Evolutionary conservation across 2,888 invertebrate species (phyloP).

Genomic region (Limnephilus lunatus): DNA sequence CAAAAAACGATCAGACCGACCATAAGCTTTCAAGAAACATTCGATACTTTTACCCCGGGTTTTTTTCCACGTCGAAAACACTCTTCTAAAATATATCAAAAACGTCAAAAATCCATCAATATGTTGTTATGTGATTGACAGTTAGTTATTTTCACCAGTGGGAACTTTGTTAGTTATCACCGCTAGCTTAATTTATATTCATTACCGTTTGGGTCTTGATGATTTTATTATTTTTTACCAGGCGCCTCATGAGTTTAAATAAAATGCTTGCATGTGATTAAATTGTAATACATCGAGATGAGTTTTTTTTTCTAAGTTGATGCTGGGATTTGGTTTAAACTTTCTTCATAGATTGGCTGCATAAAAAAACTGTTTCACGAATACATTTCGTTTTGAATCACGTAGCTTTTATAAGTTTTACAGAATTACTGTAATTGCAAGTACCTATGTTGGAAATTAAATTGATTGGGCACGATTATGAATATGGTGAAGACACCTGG

Average conservation of each 20-base stretch:
- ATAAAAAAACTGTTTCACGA: constrained; percentile 59
- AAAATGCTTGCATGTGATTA: constrained; percentile 57
- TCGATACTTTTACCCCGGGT: background rate
- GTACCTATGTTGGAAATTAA: constrained; percentile 53
- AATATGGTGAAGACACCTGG: constrained; percentile 57
- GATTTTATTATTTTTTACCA: constrained; percentile 62
- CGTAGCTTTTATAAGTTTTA: constrained; percentile 51
- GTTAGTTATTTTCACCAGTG: constrained; percentile 62
- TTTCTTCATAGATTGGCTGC: constrained; percentile 17
- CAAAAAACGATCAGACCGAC: background rate
- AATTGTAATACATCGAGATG: constrained; percentile 44
- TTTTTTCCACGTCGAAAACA: constrained; percentile 24
- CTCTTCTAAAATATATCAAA: constrained; percentile 46
- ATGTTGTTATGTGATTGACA: constrained; percentile 61
- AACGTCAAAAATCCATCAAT: constrained; percentile 64
- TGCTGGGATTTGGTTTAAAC: background rate
- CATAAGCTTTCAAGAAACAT: constrained; percentile 2
- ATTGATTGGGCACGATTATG: constrained; percentile 63
- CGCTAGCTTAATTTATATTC: constrained; percentile 64
- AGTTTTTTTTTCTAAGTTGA: constrained; percentile 7
- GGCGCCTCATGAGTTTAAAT: constrained; percentile 21
- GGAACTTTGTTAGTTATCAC: constrained; percentile 58
- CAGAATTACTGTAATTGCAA: constrained; percentile 58
- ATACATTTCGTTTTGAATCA: constrained; percentile 59
- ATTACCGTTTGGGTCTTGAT: constrained; percentile 57